Evolutionary conservation across 30 jellyfish, hydroid and myxozoan genomes (phyloP).

Genomic region (Aurelia coerulea): DNA sequence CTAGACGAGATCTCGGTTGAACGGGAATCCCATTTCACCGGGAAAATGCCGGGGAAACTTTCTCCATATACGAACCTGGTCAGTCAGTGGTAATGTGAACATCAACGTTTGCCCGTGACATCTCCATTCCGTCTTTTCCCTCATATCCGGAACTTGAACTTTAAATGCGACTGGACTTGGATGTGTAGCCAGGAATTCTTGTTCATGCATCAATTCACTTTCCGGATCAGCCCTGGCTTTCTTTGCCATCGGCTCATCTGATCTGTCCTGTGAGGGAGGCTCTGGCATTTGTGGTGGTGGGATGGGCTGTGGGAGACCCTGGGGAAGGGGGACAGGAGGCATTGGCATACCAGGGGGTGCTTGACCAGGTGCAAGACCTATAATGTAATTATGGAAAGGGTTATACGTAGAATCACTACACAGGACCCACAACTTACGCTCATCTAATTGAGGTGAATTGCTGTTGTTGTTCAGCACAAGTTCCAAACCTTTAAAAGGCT

Average conservation of each 20-base stretch:
- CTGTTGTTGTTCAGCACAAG: too few relatives aligned
- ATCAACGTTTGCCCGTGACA: conserved; percentile 86
- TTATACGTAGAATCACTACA: not conserved
- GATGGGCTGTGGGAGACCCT: conserved; percentile 61
- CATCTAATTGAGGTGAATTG: too few relatives aligned
- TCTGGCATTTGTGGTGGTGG: conserved; percentile 87
- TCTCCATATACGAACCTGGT: conserved; percentile 45
- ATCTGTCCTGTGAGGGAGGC: conserved; percentile 25
- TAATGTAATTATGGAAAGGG: not conserved
- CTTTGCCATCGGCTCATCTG: conserved; percentile 86
- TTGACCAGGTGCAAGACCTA: conserved; percentile 73
- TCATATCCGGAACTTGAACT: conserved; percentile 92
- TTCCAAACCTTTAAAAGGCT: too few relatives aligned
- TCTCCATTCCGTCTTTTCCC: conserved; percentile 96
- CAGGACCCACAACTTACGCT: too few relatives aligned
- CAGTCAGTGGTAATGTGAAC: conserved; percentile 80
- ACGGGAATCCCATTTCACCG: too few relatives aligned
- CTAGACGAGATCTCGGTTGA: too few relatives aligned
- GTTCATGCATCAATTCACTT: conserved; percentile 82
- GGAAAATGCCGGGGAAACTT: too few relatives aligned
- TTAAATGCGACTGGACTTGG: conserved; percentile 88
- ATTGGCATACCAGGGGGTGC: conserved; percentile 90
- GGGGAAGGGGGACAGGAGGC: conserved; percentile 86
- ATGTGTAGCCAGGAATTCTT: conserved; percentile 78
- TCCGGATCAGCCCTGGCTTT: conserved; percentile 68